Evolutionary conservation across 2,888 invertebrate genomes (phyloP).

Genomic region (Abrostola tripartita): DNA sequence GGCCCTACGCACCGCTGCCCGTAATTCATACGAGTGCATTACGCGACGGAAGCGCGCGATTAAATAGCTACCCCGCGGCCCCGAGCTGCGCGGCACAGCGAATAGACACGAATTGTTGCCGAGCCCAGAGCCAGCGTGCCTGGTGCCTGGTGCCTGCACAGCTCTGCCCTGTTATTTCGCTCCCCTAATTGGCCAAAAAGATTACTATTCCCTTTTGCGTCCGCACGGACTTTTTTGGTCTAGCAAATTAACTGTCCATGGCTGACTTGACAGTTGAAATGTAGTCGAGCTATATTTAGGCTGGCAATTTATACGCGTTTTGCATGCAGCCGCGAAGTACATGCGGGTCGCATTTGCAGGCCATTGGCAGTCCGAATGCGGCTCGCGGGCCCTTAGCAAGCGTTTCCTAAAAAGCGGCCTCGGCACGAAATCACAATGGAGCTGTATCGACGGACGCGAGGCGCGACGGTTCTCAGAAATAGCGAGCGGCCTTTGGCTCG

Average conservation of each 20-base stretch:
- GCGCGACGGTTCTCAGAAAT: constrained; percentile 42
- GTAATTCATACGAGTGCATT: constrained; percentile 12
- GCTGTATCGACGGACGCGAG: constrained; percentile 29
- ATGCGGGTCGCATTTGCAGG: constrained; percentile 16
- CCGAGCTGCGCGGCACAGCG: constrained; percentile 5
- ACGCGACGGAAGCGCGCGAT: constrained; percentile 33
- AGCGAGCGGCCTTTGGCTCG: constrained; percentile 24
- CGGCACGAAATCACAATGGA: constrained; percentile 34
- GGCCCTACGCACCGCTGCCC: constrained; percentile 8
- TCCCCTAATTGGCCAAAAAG: constrained; percentile 48
- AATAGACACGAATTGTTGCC: constrained; percentile 11
- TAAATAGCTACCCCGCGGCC: constrained; percentile 31
- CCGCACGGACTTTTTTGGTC: constrained; percentile 45
- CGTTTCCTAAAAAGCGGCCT: constrained; percentile 40
- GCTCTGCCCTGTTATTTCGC: constrained; percentile 38
- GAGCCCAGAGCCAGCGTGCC: background rate
- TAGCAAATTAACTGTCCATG: constrained; percentile 44
- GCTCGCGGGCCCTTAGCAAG: constrained; percentile 30
- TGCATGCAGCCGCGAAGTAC: constrained; percentile 33
- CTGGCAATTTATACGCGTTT: constrained; percentile 36
- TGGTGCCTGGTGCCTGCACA: too few species aligned
- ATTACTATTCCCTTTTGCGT: constrained; percentile 46
- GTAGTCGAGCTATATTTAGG: constrained; percentile 42
- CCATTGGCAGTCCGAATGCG: constrained; percentile 14
- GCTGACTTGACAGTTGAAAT: constrained; percentile 32